Conservation (phyloP, 2,888 invertebrate species). For the Mesorhabditis spiculigera region DNA sequence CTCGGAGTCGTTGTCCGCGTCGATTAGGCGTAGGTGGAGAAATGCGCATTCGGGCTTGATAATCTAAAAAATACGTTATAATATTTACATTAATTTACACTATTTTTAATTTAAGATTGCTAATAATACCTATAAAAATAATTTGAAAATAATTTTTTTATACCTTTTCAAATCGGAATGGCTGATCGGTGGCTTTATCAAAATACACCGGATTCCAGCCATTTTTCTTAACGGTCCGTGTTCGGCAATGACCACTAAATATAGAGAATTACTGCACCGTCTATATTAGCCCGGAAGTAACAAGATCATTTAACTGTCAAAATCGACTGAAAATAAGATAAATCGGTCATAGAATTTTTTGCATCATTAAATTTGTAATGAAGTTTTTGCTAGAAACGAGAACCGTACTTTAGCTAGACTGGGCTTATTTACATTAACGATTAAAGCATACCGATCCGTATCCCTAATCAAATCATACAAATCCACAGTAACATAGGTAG, state of each 20-base stretch:
- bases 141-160: background rate
- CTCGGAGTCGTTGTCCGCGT: slow-evolving; percentile 22
- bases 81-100: background rate
- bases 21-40: slow-evolving; percentile 30
- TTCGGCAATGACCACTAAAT: background rate
- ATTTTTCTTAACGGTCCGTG: slow-evolving; percentile 13
- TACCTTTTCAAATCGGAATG: slow-evolving; percentile 13
- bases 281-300: too few species aligned
- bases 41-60: slow-evolving; percentile 37
- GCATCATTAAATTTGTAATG: too few species aligned
- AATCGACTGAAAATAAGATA: too few species aligned
- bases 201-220: slow-evolving; percentile 14
- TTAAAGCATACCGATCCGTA: background rate
- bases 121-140: background rate
- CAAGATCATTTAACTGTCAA: too few species aligned
- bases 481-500: background rate
- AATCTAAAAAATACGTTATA: slow-evolving; percentile 20
- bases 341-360: too few species aligned
- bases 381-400: too few species aligned
- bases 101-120: background rate
- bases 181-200: slow-evolving; percentile 7
- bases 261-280: background rate
- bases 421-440: too few species aligned
- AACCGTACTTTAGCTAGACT: too few species aligned
- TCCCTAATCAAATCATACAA: background rate